Percentiles rank a stretch among this genome's conserved stretches.
phyloP scores from a whole-genome alignment of 2,888 invertebrate genomes.

The Entomobrya proxima region DNA sequence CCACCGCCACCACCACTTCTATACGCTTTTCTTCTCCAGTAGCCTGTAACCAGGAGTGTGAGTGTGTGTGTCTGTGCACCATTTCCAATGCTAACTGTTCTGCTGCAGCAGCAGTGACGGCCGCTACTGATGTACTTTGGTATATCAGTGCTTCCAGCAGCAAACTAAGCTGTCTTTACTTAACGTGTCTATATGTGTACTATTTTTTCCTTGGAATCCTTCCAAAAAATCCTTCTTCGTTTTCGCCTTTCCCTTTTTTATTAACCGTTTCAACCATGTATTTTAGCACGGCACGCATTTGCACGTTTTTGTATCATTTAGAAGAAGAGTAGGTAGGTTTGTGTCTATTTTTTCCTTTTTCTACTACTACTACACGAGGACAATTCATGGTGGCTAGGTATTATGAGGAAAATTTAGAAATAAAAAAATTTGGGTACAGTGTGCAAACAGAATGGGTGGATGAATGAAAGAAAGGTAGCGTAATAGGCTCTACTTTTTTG shows the following conservation, averaged over 20 bases:
- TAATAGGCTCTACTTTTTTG: slow-evolving; percentile 33
- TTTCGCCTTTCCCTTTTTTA: slow-evolving; percentile 51
- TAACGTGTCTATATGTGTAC: not conserved
- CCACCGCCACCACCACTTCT: not conserved
- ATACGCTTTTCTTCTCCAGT: not conserved
- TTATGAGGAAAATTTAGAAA: no score
- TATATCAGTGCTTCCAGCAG: not conserved
- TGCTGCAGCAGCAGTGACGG: slow-evolving; percentile 36
- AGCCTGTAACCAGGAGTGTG: not conserved
- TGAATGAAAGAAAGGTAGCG: slow-evolving; percentile 37
- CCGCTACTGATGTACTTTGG: no score
- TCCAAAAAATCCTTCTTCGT: slow-evolving; percentile 49
- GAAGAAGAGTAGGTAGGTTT: not conserved
- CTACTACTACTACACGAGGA: no score
- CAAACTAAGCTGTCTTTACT: not conserved
- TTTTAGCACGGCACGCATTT: not conserved
- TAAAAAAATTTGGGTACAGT: no score
- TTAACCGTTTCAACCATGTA: slow-evolving; percentile 42
- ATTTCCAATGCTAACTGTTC: slow-evolving; percentile 25
- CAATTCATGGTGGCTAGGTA: no score
- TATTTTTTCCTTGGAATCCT: slow-evolving; percentile 47
- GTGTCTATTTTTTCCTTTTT: not conserved
- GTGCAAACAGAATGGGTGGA: slow-evolving; percentile 27
- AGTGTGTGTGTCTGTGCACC: not conserved
- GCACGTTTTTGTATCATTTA: not conserved